These are phyloP conservation scores for Phycodurus eques DNA, from an alignment of 2,113 vertebrate genomes.

Conservation along the genomic window DNA sequence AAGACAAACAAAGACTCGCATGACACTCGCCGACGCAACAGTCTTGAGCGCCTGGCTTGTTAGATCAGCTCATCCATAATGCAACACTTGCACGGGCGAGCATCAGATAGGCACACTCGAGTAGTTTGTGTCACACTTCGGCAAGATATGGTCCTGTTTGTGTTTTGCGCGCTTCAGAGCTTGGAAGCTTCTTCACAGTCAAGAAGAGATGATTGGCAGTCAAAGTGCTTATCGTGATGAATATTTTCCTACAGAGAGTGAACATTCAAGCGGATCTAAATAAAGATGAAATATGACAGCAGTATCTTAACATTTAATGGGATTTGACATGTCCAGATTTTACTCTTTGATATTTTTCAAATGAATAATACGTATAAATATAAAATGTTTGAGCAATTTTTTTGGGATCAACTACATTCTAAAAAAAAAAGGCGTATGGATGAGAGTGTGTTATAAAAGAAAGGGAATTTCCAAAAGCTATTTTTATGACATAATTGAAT, in stretches of 20 bases:
- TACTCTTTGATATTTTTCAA: no score
- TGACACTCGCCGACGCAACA: conserved; percentile 25
- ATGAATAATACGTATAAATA: no score
- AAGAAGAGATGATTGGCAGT: background rate
- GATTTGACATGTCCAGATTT: background rate
- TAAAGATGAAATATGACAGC: background rate
- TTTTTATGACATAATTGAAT: no score
- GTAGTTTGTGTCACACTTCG: background rate
- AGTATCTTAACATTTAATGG: background rate
- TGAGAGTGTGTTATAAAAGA: no score
- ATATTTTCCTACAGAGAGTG: background rate
- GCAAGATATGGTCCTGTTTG: background rate
- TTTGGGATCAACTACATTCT: no score
- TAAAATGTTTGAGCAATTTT: no score
- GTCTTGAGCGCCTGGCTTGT: conserved; percentile 35
- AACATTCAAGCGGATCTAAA: background rate
- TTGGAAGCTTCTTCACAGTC: background rate
- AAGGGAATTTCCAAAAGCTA: no score
- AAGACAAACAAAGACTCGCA: conserved; percentile 27
- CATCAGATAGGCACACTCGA: background rate
- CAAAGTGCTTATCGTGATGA: background rate
- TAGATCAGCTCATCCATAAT: conserved; percentile 57
- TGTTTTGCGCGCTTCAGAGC: background rate
- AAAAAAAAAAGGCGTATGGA: no score
- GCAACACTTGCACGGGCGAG: conserved; percentile 40